Conservation (phyloP, 2,113 vertebrate genomes). For the Silurus meridionalis region DNA sequence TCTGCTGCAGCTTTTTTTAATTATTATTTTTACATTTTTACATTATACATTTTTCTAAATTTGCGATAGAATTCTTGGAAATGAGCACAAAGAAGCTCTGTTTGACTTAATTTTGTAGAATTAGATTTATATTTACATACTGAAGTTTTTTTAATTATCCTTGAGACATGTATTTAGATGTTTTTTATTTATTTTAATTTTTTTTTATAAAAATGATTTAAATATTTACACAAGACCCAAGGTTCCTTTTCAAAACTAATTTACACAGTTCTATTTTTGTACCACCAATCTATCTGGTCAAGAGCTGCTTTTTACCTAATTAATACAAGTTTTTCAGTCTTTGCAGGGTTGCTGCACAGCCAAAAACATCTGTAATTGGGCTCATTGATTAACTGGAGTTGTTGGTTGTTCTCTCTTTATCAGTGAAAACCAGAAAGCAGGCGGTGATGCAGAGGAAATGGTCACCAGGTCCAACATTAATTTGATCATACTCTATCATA, state of each 20-base stretch:
- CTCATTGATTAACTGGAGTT: conserved; percentile 22
- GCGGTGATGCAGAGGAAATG: background rate
- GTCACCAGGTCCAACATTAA: background rate
- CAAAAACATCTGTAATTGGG: conserved; percentile 30
- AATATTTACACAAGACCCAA: background rate
- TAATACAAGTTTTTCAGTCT: conserved; percentile 13
- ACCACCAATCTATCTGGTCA: background rate
- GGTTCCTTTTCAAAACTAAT: conserved; percentile 12
- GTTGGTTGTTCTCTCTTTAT: conserved; percentile 31
- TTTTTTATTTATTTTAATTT: too few relatives aligned
- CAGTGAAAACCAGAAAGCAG: conserved; percentile 13
- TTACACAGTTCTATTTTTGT: background rate
- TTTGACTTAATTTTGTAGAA: conserved; percentile 3
- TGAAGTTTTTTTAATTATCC: background rate
- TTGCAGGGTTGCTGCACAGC: background rate
- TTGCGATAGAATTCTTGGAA: background rate
- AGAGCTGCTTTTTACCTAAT: conserved; percentile 20
- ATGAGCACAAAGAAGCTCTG: background rate
- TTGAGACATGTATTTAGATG: background rate
- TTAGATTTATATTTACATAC: conserved; percentile 13
- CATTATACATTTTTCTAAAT: background rate
- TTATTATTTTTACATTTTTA: background rate
- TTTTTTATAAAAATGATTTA: too few relatives aligned
- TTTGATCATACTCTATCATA: background rate
- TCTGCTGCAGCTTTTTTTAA: background rate